A percentile compares a stretch with the other conserved stretches of the same genome.
phyloP scores from a whole-genome alignment of 1,140 invertebrate species.

The Parasteatoda tepidariorum region DNA sequence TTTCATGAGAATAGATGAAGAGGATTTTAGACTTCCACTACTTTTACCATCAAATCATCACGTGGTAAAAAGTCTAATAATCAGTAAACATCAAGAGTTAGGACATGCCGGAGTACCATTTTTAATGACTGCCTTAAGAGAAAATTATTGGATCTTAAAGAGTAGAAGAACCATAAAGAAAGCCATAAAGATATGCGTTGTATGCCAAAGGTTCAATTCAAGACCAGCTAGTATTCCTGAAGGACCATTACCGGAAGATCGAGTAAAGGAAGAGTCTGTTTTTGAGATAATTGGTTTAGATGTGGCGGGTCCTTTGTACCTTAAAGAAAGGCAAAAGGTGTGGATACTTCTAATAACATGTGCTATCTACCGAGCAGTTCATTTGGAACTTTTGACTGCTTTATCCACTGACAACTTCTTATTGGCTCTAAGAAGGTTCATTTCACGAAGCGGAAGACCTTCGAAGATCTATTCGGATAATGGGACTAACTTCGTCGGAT shows the following conservation, averaged over 20 bases:
- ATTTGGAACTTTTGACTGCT: no score
- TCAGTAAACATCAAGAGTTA: neutral
- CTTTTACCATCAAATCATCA: no score
- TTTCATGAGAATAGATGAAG: neutral
- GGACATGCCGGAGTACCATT: neutral
- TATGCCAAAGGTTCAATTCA: neutral
- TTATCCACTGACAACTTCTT: constrained; percentile 68
- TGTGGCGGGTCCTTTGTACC: constrained; percentile 65
- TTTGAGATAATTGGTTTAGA: constrained; percentile 66
- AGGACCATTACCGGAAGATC: constrained; percentile 62
- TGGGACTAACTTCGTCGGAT: constrained; percentile 61
- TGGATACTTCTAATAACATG: no score
- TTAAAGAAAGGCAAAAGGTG: constrained; percentile 57
- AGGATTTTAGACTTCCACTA: neutral
- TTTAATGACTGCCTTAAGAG: neutral
- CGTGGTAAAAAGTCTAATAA: neutral
- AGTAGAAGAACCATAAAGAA: neutral
- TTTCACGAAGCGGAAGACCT: constrained; percentile 64
- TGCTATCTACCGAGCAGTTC: no score
- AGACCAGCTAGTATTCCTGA: neutral
- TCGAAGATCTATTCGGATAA: constrained; percentile 47
- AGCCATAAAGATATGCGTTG: neutral
- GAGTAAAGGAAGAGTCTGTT: constrained; percentile 62
- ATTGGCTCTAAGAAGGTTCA: constrained; percentile 67
- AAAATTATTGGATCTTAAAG: constrained; percentile 20